Conservation (phyloP, 2,113 vertebrate species). For the Tursiops truncatus region DNA sequence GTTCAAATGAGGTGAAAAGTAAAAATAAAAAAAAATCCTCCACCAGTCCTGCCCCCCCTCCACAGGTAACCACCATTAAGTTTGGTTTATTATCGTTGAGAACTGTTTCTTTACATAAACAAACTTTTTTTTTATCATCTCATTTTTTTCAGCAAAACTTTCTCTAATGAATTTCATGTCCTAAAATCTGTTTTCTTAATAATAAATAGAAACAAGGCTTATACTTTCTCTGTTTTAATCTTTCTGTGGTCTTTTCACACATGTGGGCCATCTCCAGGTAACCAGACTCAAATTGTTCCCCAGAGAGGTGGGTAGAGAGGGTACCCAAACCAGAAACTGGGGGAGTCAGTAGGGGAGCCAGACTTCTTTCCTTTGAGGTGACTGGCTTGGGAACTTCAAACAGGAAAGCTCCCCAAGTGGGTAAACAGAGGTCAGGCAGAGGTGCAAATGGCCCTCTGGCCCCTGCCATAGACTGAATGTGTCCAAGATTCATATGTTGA, state of each 20-base stretch:
- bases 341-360: background rate
- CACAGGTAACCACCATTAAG: background rate
- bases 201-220: background rate
- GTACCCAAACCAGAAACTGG: background rate
- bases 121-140: background rate
- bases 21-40: background rate
- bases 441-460: background rate
- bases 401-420: background rate
- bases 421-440: background rate
- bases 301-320: background rate
- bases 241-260: background rate
- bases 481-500: background rate
- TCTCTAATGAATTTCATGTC: background rate
- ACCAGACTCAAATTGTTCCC: background rate
- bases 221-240: background rate
- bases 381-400: background rate
- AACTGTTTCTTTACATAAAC: background rate
- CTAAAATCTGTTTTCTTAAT: background rate
- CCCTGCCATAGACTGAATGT: background rate
- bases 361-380: background rate
- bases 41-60: background rate
- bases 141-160: background rate
- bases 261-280: background rate
- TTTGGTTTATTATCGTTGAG: background rate
- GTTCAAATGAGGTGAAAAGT: slow-evolving; percentile 9